Evolutionary conservation across 2,113 vertebrate genomes (phyloP).

Genomic region (Myotis davidii): DNA sequence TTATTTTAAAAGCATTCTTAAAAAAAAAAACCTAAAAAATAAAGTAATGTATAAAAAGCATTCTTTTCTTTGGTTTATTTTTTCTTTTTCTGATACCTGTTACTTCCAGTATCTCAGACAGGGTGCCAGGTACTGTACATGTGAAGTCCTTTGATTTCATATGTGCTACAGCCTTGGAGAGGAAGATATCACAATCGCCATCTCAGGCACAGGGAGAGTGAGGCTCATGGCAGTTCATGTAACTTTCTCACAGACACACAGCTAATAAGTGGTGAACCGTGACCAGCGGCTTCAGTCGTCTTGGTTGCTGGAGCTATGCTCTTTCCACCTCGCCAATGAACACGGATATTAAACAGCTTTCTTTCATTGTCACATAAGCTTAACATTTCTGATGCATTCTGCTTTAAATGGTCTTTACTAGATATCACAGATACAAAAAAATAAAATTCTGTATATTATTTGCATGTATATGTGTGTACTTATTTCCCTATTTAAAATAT

Average conservation of each 20-base stretch:
- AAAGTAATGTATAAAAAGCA: not conserved
- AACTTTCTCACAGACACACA: not conserved
- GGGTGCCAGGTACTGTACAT: not conserved
- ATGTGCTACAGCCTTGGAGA: not conserved
- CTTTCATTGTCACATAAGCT: not conserved
- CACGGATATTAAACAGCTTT: not conserved
- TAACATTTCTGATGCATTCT: not conserved
- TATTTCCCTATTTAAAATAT: conserved; percentile 15
- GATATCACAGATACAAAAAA: not conserved
- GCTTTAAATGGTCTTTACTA: not conserved
- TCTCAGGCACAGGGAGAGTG: not conserved
- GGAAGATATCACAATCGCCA: not conserved
- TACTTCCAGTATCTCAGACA: not conserved
- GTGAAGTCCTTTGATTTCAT: not conserved
- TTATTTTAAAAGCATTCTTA: not conserved
- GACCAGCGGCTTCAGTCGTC: not conserved
- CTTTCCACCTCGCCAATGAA: not conserved
- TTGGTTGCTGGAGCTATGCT: not conserved
- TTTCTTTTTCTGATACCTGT: not conserved
- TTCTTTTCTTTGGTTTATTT: not conserved
- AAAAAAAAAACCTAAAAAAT: not conserved
- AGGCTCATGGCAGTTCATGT: not conserved
- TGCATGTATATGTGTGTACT: not conserved
- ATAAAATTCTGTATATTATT: not conserved
- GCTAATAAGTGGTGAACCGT: not conserved